Conservation (phyloP, 35 echinoderm and acorn worm species). For the Holothuria glaberrima region DNA sequence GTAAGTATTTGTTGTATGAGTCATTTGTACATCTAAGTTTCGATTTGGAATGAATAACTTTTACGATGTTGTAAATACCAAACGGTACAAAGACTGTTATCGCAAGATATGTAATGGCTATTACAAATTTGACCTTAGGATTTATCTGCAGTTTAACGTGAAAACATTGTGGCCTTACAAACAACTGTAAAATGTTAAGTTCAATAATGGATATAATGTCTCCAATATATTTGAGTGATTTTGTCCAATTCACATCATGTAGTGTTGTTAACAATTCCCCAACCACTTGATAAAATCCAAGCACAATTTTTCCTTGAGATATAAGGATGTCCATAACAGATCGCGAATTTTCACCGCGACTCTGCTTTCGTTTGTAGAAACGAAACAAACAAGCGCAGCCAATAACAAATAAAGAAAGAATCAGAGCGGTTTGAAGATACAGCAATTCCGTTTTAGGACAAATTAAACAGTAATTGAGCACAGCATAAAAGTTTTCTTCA, state of each 20-base stretch:
- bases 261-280: neutral
- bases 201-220: neutral
- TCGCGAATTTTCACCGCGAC: too few relatives aligned
- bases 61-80: neutral
- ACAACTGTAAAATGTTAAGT: constrained; percentile 1
- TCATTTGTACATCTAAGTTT: too few relatives aligned
- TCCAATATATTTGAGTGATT: neutral
- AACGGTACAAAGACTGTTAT: neutral
- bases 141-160: neutral
- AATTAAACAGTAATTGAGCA: too few relatives aligned
- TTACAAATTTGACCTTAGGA: neutral
- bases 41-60: too few relatives aligned
- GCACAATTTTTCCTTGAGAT: neutral
- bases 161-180: neutral
- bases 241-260: neutral
- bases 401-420: too few relatives aligned
- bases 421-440: too few relatives aligned
- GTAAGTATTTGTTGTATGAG: too few relatives aligned
- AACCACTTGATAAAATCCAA: neutral
- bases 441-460: too few relatives aligned
- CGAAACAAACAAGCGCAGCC: too few relatives aligned
- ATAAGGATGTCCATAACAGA: too few relatives aligned
- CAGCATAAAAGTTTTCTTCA: too few relatives aligned
- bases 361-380: too few relatives aligned
- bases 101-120: neutral